phyloP scores from a whole-genome alignment of 2,113 vertebrate genomes.

The Grus americana region DNA sequence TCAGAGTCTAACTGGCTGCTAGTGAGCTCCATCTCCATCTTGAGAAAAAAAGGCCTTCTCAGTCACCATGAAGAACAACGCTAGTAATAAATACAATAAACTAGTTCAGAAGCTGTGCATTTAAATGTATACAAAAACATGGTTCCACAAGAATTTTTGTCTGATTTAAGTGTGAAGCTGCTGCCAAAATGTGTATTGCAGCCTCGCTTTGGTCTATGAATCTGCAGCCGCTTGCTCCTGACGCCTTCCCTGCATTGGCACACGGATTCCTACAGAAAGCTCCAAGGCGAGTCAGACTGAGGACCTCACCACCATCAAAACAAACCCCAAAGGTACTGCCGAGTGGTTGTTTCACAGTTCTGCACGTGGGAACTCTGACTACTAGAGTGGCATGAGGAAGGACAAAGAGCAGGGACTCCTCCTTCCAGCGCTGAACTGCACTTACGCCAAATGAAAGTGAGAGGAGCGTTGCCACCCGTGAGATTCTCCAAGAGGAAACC shows the following conservation, averaged over 20 bases:
- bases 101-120: not conserved
- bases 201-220: not conserved
- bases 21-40: not conserved
- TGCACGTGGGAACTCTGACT: fast-evolving
- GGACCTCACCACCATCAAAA: fast-evolving
- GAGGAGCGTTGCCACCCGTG: not conserved
- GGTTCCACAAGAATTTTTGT: not conserved
- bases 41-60: not conserved
- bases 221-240: not conserved
- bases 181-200: not conserved
- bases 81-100: not conserved
- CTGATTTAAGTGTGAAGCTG: not conserved
- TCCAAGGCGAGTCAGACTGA: not conserved
- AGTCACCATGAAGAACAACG: not conserved
- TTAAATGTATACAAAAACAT: not conserved
- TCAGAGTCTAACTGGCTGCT: not conserved
- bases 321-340: not conserved
- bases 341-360: not conserved
- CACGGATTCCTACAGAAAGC: not conserved
- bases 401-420: not conserved
- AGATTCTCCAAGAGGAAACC: not conserved
- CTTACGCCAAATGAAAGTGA: not conserved
- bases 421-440: not conserved
- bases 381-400: fast-evolving
- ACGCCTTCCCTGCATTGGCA: not conserved